These are phyloP conservation scores for Graptemys geographica DNA, from an alignment of 2,797 vertebrate species.

Conservation along the genomic window DNA sequence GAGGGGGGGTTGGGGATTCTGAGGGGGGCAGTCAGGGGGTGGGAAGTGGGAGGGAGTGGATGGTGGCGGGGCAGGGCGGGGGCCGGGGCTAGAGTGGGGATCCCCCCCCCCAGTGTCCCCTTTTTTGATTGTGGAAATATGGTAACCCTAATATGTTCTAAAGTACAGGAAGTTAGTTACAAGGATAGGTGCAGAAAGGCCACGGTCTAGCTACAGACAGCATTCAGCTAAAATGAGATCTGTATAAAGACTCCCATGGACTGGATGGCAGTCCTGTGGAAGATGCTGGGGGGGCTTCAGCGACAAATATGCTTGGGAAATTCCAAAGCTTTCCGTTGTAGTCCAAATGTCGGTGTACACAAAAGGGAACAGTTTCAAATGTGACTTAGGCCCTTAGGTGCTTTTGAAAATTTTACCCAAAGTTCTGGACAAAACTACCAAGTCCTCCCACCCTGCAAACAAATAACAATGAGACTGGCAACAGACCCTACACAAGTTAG, in stretches of 20 bases:
- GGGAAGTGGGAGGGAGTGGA: no score
- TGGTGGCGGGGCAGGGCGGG: no score
- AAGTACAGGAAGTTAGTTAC: neutral
- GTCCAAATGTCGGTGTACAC: neutral
- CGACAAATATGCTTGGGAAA: neutral
- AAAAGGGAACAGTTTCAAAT: neutral
- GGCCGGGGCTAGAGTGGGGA: no score
- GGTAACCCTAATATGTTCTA: neutral
- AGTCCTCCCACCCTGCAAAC: neutral
- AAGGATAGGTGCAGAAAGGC: neutral
- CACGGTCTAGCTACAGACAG: neutral
- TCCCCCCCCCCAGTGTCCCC: no score
- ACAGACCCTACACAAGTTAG: neutral
- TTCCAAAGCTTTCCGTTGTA: neutral
- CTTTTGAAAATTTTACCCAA: neutral
- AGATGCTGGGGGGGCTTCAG: neutral
- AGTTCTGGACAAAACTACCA: neutral
- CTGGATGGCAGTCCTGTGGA: neutral
- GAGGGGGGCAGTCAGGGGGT: no score
- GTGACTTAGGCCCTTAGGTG: neutral
- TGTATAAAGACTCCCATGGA: neutral
- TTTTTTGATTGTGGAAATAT: no score
- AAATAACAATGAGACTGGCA: constrained; percentile 29
- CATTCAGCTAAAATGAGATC: neutral
- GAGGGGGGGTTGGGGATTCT: no score